Base-by-base conservation (phyloP, 1,140 invertebrate genomes). In the Drosophila nebulosa region DNA sequence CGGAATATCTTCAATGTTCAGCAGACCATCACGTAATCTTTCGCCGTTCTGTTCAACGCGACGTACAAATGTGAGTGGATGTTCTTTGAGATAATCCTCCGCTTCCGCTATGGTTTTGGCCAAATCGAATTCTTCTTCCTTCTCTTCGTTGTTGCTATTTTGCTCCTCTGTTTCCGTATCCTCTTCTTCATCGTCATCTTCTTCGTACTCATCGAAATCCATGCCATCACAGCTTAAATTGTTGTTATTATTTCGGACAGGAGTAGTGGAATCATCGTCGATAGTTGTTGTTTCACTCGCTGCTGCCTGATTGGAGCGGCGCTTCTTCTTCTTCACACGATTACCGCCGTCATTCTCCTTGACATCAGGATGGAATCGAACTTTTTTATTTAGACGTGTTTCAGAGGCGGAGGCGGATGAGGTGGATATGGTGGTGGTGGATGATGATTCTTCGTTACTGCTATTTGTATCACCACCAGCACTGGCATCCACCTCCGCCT, bases 21-120 rank as follows among this genome's bases (percentile, higher is more conserved):
- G 52, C 3, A 77, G 55, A 1, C 70, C 80, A 22, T 83, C 73
- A 0, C 60, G 60, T 12, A 69, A 10, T n/a, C 52, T 39, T 21
- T 74, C 76, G 7, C 84, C 84, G 51, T 89, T 89, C 64, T 89
- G 67, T 26, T 79, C 79, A 3, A 63, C 35, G 21, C 83, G 77
- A 14, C 75, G 53, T 3, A 78, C 83, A 56, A 90, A 90, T 4
- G 88, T 90, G n/a, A 90, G 56, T 32, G 88, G 88, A 63, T 90
- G 89, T 27, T 85, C 72, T 50, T 85, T 90, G 51, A 90, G 79
- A 55, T 90, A 90, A 59, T 89, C 88, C 27, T 89, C 74, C 61
- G 89, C 88, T 36, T 90, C 88, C 42, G 79, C 89, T 36, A 90
- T 88, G n/a, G 81, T 90, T 55, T 78, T 88, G 18, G 70, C 88